Conservation (phyloP, 2,797 vertebrate species). For the Uromys caudimaculatus region DNA sequence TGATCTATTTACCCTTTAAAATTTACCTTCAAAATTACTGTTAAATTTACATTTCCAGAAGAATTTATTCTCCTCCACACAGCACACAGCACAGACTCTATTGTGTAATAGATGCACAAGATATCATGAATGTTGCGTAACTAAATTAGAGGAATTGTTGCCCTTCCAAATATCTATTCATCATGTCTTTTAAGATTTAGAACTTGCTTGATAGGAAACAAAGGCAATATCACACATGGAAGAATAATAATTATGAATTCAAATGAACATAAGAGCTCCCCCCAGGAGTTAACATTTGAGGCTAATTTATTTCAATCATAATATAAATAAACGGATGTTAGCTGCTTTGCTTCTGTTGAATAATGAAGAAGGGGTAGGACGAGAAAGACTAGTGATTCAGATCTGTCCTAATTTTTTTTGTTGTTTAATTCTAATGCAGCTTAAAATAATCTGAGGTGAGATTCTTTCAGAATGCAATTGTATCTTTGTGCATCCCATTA, state of each 20-base stretch:
- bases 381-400: not conserved
- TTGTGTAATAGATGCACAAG: not conserved
- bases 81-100: not conserved
- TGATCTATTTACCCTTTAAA: not conserved
- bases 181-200: not conserved
- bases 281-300: not conserved
- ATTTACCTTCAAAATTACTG: not conserved
- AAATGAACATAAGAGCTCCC: not conserved
- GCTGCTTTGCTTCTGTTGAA: slow-evolving; percentile 5
- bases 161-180: not conserved
- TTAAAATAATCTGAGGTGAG: slow-evolving; percentile 8
- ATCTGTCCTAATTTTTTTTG: slow-evolving; percentile 23
- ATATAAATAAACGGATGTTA: not conserved
- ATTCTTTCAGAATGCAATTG: slow-evolving; percentile 37
- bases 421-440: slow-evolving; percentile 1
- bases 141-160: not conserved
- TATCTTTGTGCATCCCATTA: not conserved
- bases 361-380: not conserved
- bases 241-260: slow-evolving; percentile 4
- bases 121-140: slow-evolving; percentile 6
- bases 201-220: not conserved
- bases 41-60: slow-evolving; percentile 32
- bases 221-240: not conserved
- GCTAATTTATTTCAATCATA: slow-evolving; percentile 37
- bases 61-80: not conserved